Conservation (phyloP, 2,888 invertebrate genomes). For the Lypha dubia region DNA sequence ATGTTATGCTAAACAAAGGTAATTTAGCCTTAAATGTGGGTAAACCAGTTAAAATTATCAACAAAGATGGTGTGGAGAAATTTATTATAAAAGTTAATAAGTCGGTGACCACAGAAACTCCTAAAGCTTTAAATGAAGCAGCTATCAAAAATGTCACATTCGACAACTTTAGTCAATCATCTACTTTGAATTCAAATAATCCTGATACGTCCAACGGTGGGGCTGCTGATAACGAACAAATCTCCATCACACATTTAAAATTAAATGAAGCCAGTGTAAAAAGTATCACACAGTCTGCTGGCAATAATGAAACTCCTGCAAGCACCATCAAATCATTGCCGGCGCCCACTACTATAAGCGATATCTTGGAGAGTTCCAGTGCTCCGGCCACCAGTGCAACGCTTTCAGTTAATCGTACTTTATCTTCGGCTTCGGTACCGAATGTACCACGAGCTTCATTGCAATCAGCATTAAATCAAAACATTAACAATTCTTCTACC, state of each 20-base stretch:
- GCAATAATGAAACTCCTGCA: slow-evolving; percentile 41
- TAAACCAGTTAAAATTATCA: slow-evolving; percentile 78
- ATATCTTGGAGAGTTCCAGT: slow-evolving; percentile 49
- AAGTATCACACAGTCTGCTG: not conserved
- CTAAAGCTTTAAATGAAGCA: not conserved
- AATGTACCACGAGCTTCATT: slow-evolving; percentile 55
- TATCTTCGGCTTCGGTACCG: slow-evolving; percentile 58
- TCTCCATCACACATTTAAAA: slow-evolving; percentile 40
- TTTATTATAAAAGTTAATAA: slow-evolving; percentile 78
- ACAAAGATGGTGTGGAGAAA: slow-evolving; percentile 78
- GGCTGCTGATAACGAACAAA: slow-evolving; percentile 23
- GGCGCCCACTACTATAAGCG: slow-evolving; percentile 67
- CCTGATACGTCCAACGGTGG: not conserved
- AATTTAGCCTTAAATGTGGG: slow-evolving; percentile 74
- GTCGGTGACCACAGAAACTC: slow-evolving; percentile 61
- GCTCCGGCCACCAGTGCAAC: slow-evolving; percentile 29
- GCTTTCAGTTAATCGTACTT: slow-evolving; percentile 61
- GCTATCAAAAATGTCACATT: not conserved
- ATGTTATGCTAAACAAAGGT: slow-evolving; percentile 55
- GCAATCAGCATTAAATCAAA: slow-evolving; percentile 57
- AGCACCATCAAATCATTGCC: slow-evolving; percentile 44
- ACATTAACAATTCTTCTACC: slow-evolving; percentile 56
- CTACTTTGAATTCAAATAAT: not conserved
- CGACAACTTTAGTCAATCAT: slow-evolving; percentile 33
- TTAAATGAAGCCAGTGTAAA: slow-evolving; percentile 6